Evolutionary conservation across 2,888 invertebrate species (phyloP).

Genomic region (Drosophila greeni): DNA sequence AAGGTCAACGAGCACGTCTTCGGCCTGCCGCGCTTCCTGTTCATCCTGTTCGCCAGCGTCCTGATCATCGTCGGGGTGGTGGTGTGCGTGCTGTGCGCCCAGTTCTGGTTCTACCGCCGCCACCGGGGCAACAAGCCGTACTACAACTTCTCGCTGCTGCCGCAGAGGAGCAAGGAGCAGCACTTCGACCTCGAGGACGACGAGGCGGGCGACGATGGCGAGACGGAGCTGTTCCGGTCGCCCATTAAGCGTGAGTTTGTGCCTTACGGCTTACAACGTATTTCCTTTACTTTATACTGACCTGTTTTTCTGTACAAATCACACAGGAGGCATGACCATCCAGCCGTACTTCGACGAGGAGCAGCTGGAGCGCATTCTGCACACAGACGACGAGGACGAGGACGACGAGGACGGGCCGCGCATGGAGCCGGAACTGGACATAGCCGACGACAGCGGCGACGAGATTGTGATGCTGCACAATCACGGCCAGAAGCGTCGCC

Average conservation of each 20-base stretch:
- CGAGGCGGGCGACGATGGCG: constrained; percentile 75
- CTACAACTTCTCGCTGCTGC: constrained; percentile 77
- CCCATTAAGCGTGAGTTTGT: constrained; percentile 76
- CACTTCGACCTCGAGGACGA: constrained; percentile 78
- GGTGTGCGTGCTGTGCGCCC: constrained; percentile 71
- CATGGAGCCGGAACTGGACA: constrained; percentile 58
- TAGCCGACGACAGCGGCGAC: constrained; percentile 72
- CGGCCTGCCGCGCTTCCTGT: constrained; percentile 87
- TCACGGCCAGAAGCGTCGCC: constrained; percentile 50
- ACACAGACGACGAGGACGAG: constrained; percentile 79
- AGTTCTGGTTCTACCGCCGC: constrained; percentile 71
- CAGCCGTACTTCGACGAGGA: constrained; percentile 85
- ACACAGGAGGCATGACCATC: constrained; percentile 73
- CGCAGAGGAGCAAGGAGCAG: constrained; percentile 76
- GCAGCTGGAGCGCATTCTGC: constrained; percentile 82
- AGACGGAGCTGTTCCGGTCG: constrained; percentile 77
- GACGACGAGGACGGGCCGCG: constrained; percentile 78
- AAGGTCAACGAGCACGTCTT: constrained; percentile 84
- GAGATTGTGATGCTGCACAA: constrained; percentile 75
- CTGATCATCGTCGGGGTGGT: constrained; percentile 71
- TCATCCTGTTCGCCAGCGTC: constrained; percentile 86
- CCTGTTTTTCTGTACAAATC: neutral
- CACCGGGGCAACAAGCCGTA: constrained; percentile 73
- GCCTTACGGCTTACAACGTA: no score
- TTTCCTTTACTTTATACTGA: no score